These are phyloP conservation scores for Excalfactoria chinensis DNA, from an alignment of 2,113 vertebrate genomes.

Conservation along the genomic window DNA sequence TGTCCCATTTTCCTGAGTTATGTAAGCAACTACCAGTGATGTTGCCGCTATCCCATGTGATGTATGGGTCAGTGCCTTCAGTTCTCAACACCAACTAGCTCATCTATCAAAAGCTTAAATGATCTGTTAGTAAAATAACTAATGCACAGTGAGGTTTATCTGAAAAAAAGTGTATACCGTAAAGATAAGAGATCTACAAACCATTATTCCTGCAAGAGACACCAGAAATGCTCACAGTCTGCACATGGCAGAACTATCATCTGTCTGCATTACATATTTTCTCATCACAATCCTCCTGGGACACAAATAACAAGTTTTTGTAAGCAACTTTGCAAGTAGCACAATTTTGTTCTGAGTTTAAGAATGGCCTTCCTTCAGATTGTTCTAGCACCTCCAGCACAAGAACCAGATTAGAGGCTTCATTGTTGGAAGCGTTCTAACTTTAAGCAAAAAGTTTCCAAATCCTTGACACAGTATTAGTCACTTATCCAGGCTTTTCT, in stretches of 20 bases:
- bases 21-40: background rate
- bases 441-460: conserved; percentile 11
- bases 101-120: background rate
- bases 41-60: background rate
- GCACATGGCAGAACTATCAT: accelerated
- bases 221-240: background rate
- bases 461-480: conserved; percentile 22
- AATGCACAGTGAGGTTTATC: background rate
- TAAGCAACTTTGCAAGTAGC: background rate
- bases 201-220: background rate
- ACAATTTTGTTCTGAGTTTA: background rate
- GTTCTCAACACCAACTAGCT: background rate
- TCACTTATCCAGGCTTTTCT: conserved; percentile 7
- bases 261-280: background rate
- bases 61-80: background rate
- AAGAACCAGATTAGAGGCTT: background rate
- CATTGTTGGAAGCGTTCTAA: background rate
- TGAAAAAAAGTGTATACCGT: background rate
- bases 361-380: background rate
- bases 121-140: background rate
- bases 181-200: background rate
- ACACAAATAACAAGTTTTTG: accelerated
- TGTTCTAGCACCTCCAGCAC: background rate
- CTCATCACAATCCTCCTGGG: background rate
- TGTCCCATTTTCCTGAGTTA: background rate